These are phyloP conservation scores for Yasuhikotakia modesta DNA, from an alignment of 2,797 vertebrate genomes.

Conservation along the genomic window DNA sequence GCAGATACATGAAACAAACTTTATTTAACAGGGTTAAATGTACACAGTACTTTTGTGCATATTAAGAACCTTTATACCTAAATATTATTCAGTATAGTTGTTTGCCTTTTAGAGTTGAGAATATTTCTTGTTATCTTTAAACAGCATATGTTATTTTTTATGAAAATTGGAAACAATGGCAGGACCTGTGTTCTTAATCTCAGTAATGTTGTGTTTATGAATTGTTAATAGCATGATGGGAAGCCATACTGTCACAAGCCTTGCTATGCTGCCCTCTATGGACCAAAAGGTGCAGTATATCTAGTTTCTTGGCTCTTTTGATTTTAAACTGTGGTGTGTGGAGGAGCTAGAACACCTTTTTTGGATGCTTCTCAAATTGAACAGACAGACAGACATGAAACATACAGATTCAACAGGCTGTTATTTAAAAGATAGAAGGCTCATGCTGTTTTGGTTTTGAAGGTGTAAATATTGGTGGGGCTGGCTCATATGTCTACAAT, in stretches of 20 bases:
- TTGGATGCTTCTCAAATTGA: slow-evolving; percentile 30
- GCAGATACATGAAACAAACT: too few species aligned
- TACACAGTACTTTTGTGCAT: too few species aligned
- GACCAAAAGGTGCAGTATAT: slow-evolving; percentile 71
- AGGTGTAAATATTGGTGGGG: slow-evolving; percentile 80
- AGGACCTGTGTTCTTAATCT: slow-evolving; percentile 11
- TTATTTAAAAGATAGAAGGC: too few species aligned
- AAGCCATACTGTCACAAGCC: slow-evolving; percentile 75
- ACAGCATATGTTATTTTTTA: slow-evolving; percentile 5
- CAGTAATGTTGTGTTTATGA: slow-evolving; percentile 25
- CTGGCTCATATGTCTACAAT: slow-evolving; percentile 77
- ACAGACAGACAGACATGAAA: slow-evolving; percentile 8
- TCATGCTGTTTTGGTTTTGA: not conserved
- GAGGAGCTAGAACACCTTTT: slow-evolving; percentile 20
- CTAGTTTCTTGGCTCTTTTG: not conserved
- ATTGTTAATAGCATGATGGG: slow-evolving; percentile 71
- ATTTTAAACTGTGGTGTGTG: slow-evolving; percentile 6
- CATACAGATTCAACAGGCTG: too few species aligned
- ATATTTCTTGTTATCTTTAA: not conserved
- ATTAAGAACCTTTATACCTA: too few species aligned
- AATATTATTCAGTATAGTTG: too few species aligned
- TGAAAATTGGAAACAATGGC: not conserved
- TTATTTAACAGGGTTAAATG: too few species aligned
- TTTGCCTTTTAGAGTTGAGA: too few species aligned
- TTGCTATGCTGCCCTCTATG: slow-evolving; percentile 56